These are phyloP conservation scores for Sminthopsis crassicaudata DNA, from an alignment of 2,113 vertebrate genomes.

Conservation along the genomic window DNA sequence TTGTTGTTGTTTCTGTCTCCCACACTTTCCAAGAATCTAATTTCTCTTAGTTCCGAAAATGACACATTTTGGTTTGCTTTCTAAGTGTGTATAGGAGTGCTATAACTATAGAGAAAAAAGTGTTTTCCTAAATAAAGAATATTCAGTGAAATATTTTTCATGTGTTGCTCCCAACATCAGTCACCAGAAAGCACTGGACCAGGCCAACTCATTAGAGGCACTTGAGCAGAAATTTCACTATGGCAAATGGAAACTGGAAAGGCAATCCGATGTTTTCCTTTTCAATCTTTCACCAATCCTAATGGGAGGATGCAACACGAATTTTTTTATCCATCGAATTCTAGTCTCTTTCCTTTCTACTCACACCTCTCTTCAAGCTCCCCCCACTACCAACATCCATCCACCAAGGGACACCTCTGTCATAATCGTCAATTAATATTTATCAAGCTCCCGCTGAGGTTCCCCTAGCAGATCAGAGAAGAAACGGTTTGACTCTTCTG, in stretches of 20 bases:
- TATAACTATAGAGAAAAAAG: slow-evolving; percentile 12
- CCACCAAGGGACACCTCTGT: slow-evolving; percentile 1
- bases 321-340: neutral
- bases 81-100: slow-evolving; percentile 13
- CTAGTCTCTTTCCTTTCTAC: neutral
- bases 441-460: slow-evolving; percentile 59
- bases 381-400: neutral
- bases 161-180: neutral
- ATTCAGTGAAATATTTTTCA: neutral
- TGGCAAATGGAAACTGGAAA: neutral
- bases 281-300: neutral
- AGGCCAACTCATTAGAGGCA: neutral
- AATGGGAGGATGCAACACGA: neutral
- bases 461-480: slow-evolving; percentile 59
- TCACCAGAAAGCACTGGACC: slow-evolving; percentile 6
- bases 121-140: slow-evolving; percentile 27
- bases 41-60: slow-evolving; percentile 12
- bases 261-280: neutral
- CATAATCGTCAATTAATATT: slow-evolving; percentile 56
- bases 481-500: slow-evolving; percentile 49
- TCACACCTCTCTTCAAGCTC: neutral
- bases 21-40: neutral
- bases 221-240: slow-evolving; percentile 16
- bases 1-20: neutral
- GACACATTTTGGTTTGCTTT: slow-evolving; percentile 39